These are phyloP conservation scores for Myotis lucifugus DNA, from an alignment of 2,113 vertebrate species.

Conservation along the genomic window DNA sequence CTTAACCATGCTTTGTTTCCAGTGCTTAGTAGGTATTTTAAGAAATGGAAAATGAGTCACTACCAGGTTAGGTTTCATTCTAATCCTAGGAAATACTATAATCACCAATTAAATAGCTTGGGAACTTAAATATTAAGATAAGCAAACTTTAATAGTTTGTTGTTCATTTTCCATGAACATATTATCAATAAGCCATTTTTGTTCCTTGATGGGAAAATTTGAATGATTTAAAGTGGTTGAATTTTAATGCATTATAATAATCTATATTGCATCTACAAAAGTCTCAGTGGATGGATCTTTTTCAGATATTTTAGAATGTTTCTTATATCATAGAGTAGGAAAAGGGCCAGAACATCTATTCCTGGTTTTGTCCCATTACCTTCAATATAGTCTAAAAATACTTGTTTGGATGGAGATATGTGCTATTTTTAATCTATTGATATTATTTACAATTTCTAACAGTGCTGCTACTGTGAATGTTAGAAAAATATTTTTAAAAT, in stretches of 20 bases:
- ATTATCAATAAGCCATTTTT: not conserved
- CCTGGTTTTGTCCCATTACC: not conserved
- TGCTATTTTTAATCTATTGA: not conserved
- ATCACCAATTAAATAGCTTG: not conserved
- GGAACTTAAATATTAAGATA: not conserved
- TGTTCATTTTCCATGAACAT: not conserved
- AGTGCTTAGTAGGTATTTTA: not conserved
- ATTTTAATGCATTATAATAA: not conserved
- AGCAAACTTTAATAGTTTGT: not conserved
- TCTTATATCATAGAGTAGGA: not conserved
- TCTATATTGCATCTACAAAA: not conserved
- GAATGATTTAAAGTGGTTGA: not conserved
- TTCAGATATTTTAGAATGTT: constrained; percentile 6
- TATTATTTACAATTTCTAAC: not conserved
- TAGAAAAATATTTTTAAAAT: not conserved
- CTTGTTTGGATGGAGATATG: not conserved
- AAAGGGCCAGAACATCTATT: not conserved
- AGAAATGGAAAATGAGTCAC: not conserved
- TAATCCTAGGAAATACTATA: not conserved
- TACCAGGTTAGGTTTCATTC: not conserved
- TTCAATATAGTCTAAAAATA: not conserved
- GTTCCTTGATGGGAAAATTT: not conserved
- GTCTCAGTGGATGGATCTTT: not conserved
- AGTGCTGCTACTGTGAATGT: not conserved
- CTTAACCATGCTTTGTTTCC: not conserved